phyloP scores from a whole-genome alignment of 2,888 invertebrate species.

The Aphrophora alni region DNA sequence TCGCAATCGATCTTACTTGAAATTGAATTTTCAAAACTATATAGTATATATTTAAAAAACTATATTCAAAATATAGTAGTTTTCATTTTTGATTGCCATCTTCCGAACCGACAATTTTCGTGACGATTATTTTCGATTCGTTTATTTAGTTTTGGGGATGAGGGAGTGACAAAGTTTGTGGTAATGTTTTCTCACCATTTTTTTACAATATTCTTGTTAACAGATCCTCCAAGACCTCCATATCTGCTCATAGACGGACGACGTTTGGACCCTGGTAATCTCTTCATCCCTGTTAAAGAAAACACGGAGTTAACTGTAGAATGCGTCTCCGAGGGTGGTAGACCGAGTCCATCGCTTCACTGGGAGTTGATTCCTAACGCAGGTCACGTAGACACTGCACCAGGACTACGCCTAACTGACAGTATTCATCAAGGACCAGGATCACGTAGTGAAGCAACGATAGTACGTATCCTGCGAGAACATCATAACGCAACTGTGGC shows the following conservation, averaged over 20 bases:
- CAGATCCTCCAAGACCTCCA: constrained; percentile 84
- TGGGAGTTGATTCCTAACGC: constrained; percentile 62
- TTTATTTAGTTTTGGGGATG: no score
- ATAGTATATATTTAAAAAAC: no score
- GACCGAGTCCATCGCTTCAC: constrained; percentile 70
- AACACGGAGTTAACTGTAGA: constrained; percentile 81
- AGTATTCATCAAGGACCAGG: background rate
- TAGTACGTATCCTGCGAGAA: constrained; percentile 78
- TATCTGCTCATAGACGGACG: constrained; percentile 86
- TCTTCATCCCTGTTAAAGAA: constrained; percentile 86
- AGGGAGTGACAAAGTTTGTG: no score
- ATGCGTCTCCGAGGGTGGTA: constrained; percentile 84
- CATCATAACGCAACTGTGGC: constrained; percentile 87
- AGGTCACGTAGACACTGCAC: constrained; percentile 38
- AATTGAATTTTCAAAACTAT: no score
- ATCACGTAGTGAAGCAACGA: constrained; percentile 65
- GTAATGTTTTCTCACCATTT: no score
- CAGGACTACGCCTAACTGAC: background rate
- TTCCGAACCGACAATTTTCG: no score
- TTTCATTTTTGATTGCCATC: no score
- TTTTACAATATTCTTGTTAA: background rate
- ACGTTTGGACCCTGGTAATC: constrained; percentile 83
- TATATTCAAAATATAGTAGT: no score
- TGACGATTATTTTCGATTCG: no score
- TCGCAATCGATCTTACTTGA: no score